These are phyloP conservation scores for Notothenia rossii DNA, from an alignment of 2,113 vertebrate species.

Conservation along the genomic window DNA sequence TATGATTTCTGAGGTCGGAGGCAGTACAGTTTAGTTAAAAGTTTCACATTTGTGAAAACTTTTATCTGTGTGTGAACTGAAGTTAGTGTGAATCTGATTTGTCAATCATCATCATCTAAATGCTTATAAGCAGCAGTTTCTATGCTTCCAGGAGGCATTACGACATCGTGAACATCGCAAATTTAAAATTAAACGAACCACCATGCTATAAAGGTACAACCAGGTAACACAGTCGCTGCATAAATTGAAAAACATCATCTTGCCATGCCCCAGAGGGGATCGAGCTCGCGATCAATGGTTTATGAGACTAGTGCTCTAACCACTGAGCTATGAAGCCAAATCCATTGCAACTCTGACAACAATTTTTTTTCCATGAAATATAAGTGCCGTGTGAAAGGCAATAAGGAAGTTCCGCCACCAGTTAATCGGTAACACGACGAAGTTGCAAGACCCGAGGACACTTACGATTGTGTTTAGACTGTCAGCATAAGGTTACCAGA, in stretches of 20 bases:
- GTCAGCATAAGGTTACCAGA: accelerated
- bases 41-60: conserved; percentile 27
- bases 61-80: neutral
- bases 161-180: too few species aligned
- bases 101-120: neutral
- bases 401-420: too few species aligned
- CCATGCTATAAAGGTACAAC: too few species aligned
- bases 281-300: conserved; percentile 79
- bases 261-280: conserved; percentile 74
- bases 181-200: neutral
- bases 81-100: too few species aligned
- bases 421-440: too few species aligned
- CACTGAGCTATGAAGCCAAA: conserved; percentile 78
- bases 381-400: too few species aligned
- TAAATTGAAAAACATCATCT: accelerated
- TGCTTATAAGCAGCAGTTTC: too few species aligned
- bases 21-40: neutral
- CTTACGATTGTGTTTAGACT: neutral
- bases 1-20: neutral
- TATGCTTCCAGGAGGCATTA: neutral
- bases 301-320: conserved; percentile 79
- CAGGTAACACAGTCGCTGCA: accelerated
- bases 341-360: accelerated
- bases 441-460: too few species aligned
- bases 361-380: accelerated